Base-by-base conservation (phyloP, 2,797 vertebrate genomes). In the Sphenodon punctatus region DNA sequence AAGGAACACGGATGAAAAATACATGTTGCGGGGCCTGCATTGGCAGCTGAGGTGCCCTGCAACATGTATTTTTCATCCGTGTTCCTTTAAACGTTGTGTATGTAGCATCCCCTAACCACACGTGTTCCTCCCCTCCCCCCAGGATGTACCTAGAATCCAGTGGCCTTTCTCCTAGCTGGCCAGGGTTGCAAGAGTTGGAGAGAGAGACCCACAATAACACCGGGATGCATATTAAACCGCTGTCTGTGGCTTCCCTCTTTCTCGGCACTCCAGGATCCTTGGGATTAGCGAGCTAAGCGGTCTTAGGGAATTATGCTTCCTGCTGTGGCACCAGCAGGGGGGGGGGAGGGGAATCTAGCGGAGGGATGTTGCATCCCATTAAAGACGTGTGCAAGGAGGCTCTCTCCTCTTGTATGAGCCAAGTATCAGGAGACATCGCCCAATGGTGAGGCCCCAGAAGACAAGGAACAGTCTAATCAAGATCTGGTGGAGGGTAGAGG, bases 181-280 rank as follows among this genome's bases (percentile, higher is more conserved):
- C 8, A 34, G 36, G 34, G 34, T 34, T 36, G 34, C 34, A 34
- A 58, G 55, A 58, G 32, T 12, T 19, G 10, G 53, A 34, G 30
- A 19, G 43, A 49, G 55, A n/a, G 59, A 67, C 41, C 70, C 2
- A 0, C 0, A 1, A 67, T 48, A 55, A 32, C 51, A 60, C 43
- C 0, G 1, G 11, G 64, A 36, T 25, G 6, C 34, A 20, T 2
- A 0, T 60, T 75, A 77, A 84, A 88, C 73, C 77, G 78, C 78
- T 87, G 20, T 78, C 19, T 86, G 80, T 89, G 88, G 84, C 45
- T 90, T 87, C 87, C 84, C 82, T 84, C 80, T 78, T 82, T 86
- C 84, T 87, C 82, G 34, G 87, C 87, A 67, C 73, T 36, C 8
- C 51, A 73, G 75, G 65, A 80, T 88, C 19, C 36, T 78, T 20